Conservation (phyloP, 2,797 vertebrate species). For the Pampus argenteus region DNA sequence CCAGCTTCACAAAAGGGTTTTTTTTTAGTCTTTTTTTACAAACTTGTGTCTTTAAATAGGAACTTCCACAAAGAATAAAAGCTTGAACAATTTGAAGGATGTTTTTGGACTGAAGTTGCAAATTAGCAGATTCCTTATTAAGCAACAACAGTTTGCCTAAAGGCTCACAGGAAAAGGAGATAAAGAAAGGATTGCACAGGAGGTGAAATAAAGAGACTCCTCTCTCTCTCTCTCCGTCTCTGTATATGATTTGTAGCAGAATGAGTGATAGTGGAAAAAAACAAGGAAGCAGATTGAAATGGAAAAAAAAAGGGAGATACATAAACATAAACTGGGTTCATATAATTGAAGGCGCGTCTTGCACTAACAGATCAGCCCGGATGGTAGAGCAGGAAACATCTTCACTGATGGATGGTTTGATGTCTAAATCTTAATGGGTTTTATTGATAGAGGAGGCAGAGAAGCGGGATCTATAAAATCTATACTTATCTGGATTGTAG, state of each 20-base stretch:
- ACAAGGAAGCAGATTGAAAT: constrained; percentile 26
- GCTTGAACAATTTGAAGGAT: constrained; percentile 7
- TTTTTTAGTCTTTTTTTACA: constrained; percentile 25
- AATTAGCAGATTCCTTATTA: constrained; percentile 53
- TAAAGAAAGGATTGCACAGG: constrained; percentile 38
- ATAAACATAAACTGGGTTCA: constrained; percentile 17
- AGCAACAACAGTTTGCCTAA: constrained; percentile 39
- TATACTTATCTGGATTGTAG: constrained; percentile 58
- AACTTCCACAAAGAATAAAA: constrained; percentile 11
- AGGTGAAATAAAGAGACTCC: constrained; percentile 43
- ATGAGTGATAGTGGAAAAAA: constrained; percentile 8
- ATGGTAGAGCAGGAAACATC: constrained; percentile 60
- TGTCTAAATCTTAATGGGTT: constrained; percentile 63
- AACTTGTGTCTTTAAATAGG: constrained; percentile 13
- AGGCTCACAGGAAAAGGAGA: constrained; percentile 27
- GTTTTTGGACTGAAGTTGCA: constrained; percentile 41
- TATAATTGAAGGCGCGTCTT: constrained; percentile 41
- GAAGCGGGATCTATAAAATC: constrained; percentile 66
- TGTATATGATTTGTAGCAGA: constrained; percentile 23
- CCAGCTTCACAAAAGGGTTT: constrained; percentile 12
- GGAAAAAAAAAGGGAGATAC: constrained; percentile 27
- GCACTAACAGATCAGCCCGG: constrained; percentile 48
- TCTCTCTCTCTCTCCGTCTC: constrained; percentile 17
- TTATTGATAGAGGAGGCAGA: constrained; percentile 51
- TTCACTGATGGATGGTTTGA: constrained; percentile 61